Percentiles rank a stretch among this genome's conserved stretches.
Evolutionary conservation across 2,113 vertebrate genomes (phyloP).

Genomic region (Rhadina sibilatrix): DNA sequence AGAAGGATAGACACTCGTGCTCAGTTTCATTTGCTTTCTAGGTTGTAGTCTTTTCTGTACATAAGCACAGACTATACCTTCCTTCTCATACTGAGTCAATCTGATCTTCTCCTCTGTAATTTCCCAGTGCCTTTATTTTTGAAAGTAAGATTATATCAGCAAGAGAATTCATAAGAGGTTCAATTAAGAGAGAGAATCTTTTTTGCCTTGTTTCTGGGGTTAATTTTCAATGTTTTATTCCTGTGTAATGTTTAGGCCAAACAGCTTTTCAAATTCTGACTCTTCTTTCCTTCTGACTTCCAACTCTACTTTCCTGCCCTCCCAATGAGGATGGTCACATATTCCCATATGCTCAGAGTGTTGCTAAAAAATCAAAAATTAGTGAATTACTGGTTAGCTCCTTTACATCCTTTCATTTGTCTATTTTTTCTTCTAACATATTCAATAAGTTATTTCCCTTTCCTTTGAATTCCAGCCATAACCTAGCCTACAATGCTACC

Average conservation of each 20-base stretch:
- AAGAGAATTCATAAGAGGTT: background rate
- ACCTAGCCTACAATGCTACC: rapidly evolving
- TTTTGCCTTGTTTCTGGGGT: background rate
- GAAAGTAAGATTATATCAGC: background rate
- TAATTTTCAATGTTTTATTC: background rate
- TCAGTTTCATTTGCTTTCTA: background rate
- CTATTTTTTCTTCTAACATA: background rate
- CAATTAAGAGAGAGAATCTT: background rate
- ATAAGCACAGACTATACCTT: background rate
- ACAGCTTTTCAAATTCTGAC: background rate
- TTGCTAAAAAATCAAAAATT: background rate
- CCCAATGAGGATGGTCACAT: background rate
- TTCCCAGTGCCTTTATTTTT: background rate
- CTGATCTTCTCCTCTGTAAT: background rate
- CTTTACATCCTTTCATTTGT: background rate
- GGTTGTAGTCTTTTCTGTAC: background rate
- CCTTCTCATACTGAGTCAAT: background rate
- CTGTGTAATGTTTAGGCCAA: background rate
- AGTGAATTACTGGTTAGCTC: background rate
- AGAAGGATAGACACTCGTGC: background rate
- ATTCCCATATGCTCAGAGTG: background rate
- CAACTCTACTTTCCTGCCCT: background rate
- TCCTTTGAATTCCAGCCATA: background rate
- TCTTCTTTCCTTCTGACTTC: background rate
- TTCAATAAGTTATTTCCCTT: background rate